A percentile compares a stretch with the other conserved stretches of the same genome.
These are phyloP conservation scores for Caloenas nicobarica DNA, from an alignment of 2,113 vertebrate species.

Conservation along the genomic window DNA sequence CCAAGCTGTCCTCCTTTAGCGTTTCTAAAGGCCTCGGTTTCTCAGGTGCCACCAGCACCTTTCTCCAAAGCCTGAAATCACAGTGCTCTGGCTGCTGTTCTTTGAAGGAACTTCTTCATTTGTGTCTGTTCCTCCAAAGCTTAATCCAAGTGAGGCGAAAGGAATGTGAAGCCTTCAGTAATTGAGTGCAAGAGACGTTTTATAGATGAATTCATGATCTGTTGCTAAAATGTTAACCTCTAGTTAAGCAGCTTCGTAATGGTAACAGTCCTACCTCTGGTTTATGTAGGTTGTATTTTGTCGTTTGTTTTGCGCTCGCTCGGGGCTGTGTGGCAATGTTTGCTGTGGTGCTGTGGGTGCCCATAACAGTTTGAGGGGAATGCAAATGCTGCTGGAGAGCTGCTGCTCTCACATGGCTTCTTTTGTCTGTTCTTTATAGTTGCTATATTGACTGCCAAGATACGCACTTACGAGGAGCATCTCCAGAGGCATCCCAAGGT, in stretches of 20 bases:
- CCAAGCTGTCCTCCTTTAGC: not conserved
- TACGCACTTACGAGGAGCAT: slow-evolving; percentile 88
- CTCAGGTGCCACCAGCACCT: not conserved
- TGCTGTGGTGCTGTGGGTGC: not conserved
- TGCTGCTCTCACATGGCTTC: slow-evolving; percentile 31
- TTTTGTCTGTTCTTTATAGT: slow-evolving; percentile 75
- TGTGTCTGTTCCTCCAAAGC: not conserved
- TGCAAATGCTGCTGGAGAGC: not conserved
- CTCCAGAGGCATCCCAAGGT: slow-evolving; percentile 90
- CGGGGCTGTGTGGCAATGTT: not conserved
- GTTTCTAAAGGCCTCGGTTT: not conserved
- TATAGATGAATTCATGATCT: not conserved
- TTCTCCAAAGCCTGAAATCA: not conserved
- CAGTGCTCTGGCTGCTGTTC: not conserved
- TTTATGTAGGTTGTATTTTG: not conserved
- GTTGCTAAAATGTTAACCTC: not conserved
- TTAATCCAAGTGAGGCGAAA: not conserved
- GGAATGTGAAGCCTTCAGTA: not conserved
- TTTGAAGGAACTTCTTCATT: not conserved
- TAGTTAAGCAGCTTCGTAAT: not conserved
- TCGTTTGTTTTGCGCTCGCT: not conserved
- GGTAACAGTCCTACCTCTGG: not conserved
- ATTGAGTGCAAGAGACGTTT: not conserved
- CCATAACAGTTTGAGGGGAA: not conserved
- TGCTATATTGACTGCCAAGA: slow-evolving; percentile 86